Evolutionary conservation across 1,140 invertebrate species (phyloP), one percentile per base, ranked within the genome.

Genomic region (Halyomorpha halys): DNA sequence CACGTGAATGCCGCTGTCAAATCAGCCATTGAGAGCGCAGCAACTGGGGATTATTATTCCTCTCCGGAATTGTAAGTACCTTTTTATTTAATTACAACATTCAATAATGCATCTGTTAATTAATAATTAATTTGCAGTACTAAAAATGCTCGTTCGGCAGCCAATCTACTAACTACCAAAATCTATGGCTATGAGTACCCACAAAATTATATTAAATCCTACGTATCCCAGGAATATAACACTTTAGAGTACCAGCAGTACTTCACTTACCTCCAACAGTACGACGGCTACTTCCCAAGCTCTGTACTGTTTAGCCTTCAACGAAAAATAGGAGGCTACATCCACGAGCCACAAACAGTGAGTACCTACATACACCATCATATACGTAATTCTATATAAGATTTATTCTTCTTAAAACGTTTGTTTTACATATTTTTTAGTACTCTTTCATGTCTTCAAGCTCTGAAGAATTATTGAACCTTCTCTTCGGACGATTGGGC

Each of bases 1-100:
- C 77, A 85, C 18, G 83, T 87, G 0, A 81, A 78, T 63, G 75
- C 81, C 47, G 78, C 77, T 2, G 78, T 87, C 13, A 81, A 83
- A 68, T 78, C 80, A 45, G 71, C 73, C 6, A 82, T 87, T 47
- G 59, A 74, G 69, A 70, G 69, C 34, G 77, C 79, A n/a, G 74
- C 82, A 63, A 16, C 74, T 39, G 68, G 81, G 8, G 69, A 72
- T 27, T 25, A 30, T 4, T 65, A 60, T 18, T 19, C 44, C 27
- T 25, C 61, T 25, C 67, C 21, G 14, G 25, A 69, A 62, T 49
- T 70, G 71, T 72, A 66, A 71, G 69, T 67, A 44, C 44, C 8
- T 30, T 30, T 30, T 30, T 30, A 30, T 8, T 30, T n/a, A 30
- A 30, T 4, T 4, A 8, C 27, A 30, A 30, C 27, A 30, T 30